Percentiles rank a stretch among this genome's conserved stretches.
phyloP scores from a whole-genome alignment of 2,113 vertebrate species.

The Hystrix cristata region DNA sequence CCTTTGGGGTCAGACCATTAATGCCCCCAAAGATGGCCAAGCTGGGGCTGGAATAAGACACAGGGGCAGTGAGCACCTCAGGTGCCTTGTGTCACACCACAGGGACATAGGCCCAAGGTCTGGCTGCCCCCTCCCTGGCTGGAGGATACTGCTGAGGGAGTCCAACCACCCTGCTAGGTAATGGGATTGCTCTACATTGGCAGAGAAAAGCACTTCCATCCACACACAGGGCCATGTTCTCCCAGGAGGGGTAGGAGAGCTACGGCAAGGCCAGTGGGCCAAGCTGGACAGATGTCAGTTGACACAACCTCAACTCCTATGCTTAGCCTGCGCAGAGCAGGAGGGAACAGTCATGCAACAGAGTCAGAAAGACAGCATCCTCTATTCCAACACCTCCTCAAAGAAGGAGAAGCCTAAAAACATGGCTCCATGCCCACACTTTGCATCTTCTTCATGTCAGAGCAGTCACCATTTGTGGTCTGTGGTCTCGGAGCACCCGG shows the following conservation, averaged over 20 bases:
- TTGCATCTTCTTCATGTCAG: background rate
- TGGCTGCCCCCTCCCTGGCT: background rate
- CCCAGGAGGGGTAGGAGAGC: background rate
- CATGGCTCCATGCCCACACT: no score
- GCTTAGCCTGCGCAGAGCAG: background rate
- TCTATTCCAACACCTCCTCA: background rate
- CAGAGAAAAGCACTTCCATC: background rate
- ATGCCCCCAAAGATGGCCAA: background rate
- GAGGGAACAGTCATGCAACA: background rate
- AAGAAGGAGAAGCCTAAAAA: background rate
- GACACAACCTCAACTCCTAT: background rate
- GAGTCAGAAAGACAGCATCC: background rate
- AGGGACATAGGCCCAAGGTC: background rate
- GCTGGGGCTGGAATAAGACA: background rate
- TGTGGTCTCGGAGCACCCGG: background rate
- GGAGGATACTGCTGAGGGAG: background rate
- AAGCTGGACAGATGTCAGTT: rapidly evolving
- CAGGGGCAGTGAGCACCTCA: no score
- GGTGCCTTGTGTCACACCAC: background rate
- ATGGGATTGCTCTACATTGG: background rate
- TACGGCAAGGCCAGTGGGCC: no score
- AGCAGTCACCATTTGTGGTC: background rate
- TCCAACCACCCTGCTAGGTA: background rate
- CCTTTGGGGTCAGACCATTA: background rate
- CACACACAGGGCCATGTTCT: background rate